phyloP scores from a whole-genome alignment of 2,113 vertebrate species.

The Bujurquina vittata region DNA sequence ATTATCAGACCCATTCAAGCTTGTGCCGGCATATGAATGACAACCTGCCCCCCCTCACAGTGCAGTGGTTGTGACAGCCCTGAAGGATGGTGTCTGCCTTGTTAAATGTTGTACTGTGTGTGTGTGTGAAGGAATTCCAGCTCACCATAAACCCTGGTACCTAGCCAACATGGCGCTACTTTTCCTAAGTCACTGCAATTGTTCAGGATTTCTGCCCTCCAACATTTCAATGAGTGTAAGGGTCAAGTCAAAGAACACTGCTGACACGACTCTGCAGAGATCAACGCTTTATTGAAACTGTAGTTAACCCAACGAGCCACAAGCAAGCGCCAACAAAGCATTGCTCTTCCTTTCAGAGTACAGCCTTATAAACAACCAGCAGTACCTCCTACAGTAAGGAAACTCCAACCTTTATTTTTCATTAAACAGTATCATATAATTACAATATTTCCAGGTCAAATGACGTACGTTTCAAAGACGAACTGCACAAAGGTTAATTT shows the following conservation, averaged over 20 bases:
- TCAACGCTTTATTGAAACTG: slow-evolving; percentile 62
- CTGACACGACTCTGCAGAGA: slow-evolving; percentile 26
- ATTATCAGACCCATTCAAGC: slow-evolving; percentile 22
- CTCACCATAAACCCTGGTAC: background rate
- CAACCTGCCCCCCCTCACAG: background rate
- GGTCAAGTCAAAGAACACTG: slow-evolving; percentile 29
- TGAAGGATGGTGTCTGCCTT: background rate
- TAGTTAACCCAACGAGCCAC: slow-evolving; percentile 19
- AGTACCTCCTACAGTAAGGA: slow-evolving; percentile 18
- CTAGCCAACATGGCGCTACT: background rate
- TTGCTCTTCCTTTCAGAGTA: background rate
- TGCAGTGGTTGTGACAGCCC: background rate
- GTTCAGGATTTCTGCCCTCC: background rate
- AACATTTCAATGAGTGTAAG: slow-evolving; percentile 46
- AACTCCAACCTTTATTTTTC: slow-evolving; percentile 23
- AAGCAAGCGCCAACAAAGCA: slow-evolving; percentile 2
- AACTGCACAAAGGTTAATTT: slow-evolving; percentile 54
- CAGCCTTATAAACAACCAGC: slow-evolving; percentile 5
- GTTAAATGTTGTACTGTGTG: background rate
- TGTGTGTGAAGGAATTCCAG: background rate
- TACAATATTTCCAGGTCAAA: slow-evolving; percentile 43
- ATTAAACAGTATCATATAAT: slow-evolving; percentile 31
- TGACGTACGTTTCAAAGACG: slow-evolving; percentile 48
- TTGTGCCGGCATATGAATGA: background rate
- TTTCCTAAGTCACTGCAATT: background rate